phyloP scores from a whole-genome alignment of 2,888 invertebrate genomes.

The Alviniconcha strummeri region DNA sequence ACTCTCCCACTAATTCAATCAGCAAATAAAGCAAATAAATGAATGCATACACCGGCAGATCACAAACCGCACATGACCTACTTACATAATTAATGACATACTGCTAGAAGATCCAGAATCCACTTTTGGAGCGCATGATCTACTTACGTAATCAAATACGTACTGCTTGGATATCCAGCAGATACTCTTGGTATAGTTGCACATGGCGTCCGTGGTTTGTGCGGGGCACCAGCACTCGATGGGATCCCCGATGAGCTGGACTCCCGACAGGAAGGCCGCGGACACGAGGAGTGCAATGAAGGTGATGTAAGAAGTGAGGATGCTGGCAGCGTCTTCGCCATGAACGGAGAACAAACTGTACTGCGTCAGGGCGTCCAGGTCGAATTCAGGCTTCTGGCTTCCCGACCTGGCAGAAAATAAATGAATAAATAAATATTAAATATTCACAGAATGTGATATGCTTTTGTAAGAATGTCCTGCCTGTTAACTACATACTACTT shows the following conservation, averaged over 20 bases:
- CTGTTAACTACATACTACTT: too few relatives aligned
- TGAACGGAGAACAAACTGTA: background rate
- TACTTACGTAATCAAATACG: slow-evolving; percentile 37
- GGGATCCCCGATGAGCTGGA: slow-evolving; percentile 58
- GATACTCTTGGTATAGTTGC: slow-evolving; percentile 45
- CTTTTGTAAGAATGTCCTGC: too few relatives aligned
- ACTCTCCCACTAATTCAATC: too few relatives aligned
- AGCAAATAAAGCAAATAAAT: too few relatives aligned
- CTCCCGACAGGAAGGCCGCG: slow-evolving; percentile 18
- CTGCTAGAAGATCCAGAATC: too few relatives aligned
- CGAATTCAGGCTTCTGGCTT: background rate
- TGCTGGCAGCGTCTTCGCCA: slow-evolving; percentile 11
- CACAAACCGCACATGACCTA: too few relatives aligned
- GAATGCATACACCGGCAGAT: too few relatives aligned
- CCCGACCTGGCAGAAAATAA: too few relatives aligned
- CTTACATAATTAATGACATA: too few relatives aligned
- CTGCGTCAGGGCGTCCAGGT: background rate
- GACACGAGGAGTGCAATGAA: background rate
- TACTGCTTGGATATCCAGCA: slow-evolving; percentile 46
- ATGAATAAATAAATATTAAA: background rate
- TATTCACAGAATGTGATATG: background rate
- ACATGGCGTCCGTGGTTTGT: slow-evolving; percentile 55
- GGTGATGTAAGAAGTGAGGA: slow-evolving; percentile 9
- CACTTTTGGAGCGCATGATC: too few relatives aligned
- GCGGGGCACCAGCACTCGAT: slow-evolving; percentile 66